Evolutionary conservation across 2,888 invertebrate species (phyloP), one percentile per base, ranked within the genome.

Genomic region (Rosalia funebris): DNA sequence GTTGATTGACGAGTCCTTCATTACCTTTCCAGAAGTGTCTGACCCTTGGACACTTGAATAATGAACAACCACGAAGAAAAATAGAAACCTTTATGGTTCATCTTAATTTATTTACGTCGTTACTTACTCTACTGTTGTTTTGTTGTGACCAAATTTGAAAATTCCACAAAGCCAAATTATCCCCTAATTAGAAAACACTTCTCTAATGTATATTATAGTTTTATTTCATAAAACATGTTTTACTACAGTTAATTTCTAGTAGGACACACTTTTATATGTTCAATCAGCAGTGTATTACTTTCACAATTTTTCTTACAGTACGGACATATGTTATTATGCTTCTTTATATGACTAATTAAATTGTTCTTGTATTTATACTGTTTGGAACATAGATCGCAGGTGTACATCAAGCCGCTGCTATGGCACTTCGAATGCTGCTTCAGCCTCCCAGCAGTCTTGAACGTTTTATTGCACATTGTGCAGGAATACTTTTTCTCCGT

Each of bases 311-410:
- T 62, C 16, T 66, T 50, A 44, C 69, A 71, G 53, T 60, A 63
- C 2, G 64, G 63, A 25, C 71, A 72, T 14, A 39, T 25, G 32
- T 48, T 57, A 46, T 65, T 71, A 52, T 78, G 77, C 44, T 74
- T 77, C 58, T 50, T 50, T 12, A 50, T 25, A 5, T 50, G 50
- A 31, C 50, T 50, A 42, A 74, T 70, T 20, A 80, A 65, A 63
- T 78, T 81, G 1, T 77, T 75, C 55, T 78, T 79, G 74, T 79
- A 80, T 50, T 76, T 78, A 56, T 79, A 80, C 4, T 68, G 66
- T 48, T 79, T 80, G 2, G 71, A 71, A 60, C 81, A 81, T 37
- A 74, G 65, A 37, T 74, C 70, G 63, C 81, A 81, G 11, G 71
- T 66, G 64, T 70, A 79, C 4, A 69, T 71, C 1, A 70, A 63